phyloP scores from a whole-genome alignment of 2,888 invertebrate species.

The Timema cristinae region DNA sequence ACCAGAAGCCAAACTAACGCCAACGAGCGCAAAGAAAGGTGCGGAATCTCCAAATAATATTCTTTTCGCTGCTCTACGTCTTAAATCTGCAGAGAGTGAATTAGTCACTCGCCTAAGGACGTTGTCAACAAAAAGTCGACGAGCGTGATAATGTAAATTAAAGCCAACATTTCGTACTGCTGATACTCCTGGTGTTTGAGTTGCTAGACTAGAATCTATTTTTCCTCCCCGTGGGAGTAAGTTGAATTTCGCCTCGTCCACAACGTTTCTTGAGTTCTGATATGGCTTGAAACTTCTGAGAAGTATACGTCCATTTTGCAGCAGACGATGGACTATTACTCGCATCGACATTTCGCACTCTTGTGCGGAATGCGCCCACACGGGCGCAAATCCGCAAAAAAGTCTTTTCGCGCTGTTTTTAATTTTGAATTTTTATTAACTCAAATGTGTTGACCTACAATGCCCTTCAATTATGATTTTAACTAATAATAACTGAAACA shows the following conservation, averaged over 20 bases:
- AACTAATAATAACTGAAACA: background rate
- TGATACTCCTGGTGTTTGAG: slow-evolving; percentile 21
- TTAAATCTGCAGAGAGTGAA: slow-evolving; percentile 58
- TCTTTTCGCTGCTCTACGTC: slow-evolving; percentile 58
- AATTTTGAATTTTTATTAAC: too few species aligned
- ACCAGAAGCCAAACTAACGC: slow-evolving; percentile 68
- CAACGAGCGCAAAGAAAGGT: slow-evolving; percentile 70
- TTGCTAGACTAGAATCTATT: slow-evolving; percentile 25
- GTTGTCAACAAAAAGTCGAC: slow-evolving; percentile 64
- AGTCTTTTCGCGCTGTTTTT: too few species aligned
- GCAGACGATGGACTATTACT: slow-evolving; percentile 51
- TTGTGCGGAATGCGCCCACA: slow-evolving; percentile 26
- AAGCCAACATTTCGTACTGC: slow-evolving; percentile 45
- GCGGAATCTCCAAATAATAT: slow-evolving; percentile 65
- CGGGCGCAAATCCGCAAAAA: slow-evolving; percentile 15
- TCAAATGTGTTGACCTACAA: background rate
- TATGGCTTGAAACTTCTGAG: slow-evolving; percentile 45
- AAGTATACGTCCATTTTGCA: slow-evolving; percentile 58
- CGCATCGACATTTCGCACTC: slow-evolving; percentile 52
- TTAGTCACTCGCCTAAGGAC: slow-evolving; percentile 65
- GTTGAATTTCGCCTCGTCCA: slow-evolving; percentile 34
- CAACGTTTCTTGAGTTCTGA: slow-evolving; percentile 31
- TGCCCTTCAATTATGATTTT: slow-evolving; percentile 20
- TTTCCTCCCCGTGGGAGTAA: slow-evolving; percentile 32
- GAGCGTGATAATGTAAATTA: slow-evolving; percentile 51